Evolutionary conservation across 2,888 invertebrate species (phyloP).

Genomic region (Amiota minor): DNA sequence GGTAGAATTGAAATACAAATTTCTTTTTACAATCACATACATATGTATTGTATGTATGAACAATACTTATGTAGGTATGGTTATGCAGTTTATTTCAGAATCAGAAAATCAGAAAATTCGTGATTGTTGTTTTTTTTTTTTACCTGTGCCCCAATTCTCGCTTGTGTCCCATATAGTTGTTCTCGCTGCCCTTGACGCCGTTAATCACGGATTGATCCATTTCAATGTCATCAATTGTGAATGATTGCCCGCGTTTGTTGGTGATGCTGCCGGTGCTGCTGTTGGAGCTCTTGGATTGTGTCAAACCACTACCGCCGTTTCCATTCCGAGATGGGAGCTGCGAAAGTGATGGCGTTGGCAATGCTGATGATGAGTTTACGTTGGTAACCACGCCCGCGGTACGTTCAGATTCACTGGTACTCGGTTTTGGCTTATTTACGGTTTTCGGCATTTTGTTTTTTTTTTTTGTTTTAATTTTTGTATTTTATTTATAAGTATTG

Average conservation of each 20-base stretch:
- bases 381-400: background rate
- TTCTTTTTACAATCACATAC: too few relatives aligned
- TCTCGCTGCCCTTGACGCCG: conserved; percentile 52
- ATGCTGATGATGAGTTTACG: background rate
- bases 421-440: conserved; percentile 2
- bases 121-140: conserved; percentile 39
- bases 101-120: conserved; percentile 26
- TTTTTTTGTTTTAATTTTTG: conserved; percentile 4
- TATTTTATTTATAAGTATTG: background rate
- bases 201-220: conserved; percentile 67
- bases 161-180: conserved; percentile 65
- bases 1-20: too few relatives aligned
- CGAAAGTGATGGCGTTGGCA: too few relatives aligned
- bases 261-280: conserved; percentile 34
- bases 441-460: background rate
- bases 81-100: conserved; percentile 33
- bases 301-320: background rate
- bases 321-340: too few relatives aligned
- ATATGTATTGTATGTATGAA: background rate
- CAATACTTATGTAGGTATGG: too few relatives aligned
- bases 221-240: conserved; percentile 64
- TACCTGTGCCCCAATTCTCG: conserved; percentile 72
- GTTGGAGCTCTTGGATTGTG: conserved; percentile 38
- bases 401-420: conserved; percentile 10
- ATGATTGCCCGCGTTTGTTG: conserved; percentile 48